phyloP scores from a whole-genome alignment of 2,113 vertebrate genomes.

The Panthera leo region DNA sequence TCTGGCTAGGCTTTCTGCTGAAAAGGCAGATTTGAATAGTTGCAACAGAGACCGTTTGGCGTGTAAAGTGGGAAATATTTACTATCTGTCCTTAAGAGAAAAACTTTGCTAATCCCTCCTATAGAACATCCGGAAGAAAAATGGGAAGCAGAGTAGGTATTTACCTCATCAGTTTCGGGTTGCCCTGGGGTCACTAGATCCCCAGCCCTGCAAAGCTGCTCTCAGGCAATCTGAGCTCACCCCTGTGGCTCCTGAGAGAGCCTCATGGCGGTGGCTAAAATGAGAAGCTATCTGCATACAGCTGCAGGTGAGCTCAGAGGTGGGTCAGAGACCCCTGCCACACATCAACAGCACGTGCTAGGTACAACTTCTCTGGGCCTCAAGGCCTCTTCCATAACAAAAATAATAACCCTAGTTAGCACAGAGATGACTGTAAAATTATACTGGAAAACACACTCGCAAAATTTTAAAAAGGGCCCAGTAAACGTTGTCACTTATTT shows the following conservation, averaged over 20 bases:
- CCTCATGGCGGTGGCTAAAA: not conserved
- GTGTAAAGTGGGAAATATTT: not conserved
- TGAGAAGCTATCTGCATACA: not conserved
- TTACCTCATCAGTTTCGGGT: not conserved
- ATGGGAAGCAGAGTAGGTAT: not conserved
- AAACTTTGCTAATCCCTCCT: not conserved
- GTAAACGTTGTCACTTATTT: not conserved
- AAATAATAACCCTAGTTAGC: too few relatives aligned
- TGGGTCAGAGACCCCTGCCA: too few relatives aligned
- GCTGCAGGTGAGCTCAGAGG: not conserved
- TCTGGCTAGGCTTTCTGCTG: not conserved
- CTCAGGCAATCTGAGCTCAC: not conserved
- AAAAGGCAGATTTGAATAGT: not conserved
- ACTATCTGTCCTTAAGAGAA: not conserved
- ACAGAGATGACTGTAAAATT: not conserved
- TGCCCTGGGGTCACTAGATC: not conserved
- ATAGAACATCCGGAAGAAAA: not conserved
- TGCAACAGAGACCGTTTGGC: not conserved
- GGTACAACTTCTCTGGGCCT: not conserved
- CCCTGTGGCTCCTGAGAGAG: not conserved
- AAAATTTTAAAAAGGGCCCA: not conserved
- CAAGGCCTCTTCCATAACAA: not conserved
- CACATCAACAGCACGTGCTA: rapidly evolving
- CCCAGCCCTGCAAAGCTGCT: not conserved
- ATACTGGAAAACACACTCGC: not conserved